Percentiles rank a stretch among this genome's conserved stretches.
phyloP scores from a whole-genome alignment of 37 sponge, comb jelly and placozoan genomes.

The Ephydatia muelleri region DNA sequence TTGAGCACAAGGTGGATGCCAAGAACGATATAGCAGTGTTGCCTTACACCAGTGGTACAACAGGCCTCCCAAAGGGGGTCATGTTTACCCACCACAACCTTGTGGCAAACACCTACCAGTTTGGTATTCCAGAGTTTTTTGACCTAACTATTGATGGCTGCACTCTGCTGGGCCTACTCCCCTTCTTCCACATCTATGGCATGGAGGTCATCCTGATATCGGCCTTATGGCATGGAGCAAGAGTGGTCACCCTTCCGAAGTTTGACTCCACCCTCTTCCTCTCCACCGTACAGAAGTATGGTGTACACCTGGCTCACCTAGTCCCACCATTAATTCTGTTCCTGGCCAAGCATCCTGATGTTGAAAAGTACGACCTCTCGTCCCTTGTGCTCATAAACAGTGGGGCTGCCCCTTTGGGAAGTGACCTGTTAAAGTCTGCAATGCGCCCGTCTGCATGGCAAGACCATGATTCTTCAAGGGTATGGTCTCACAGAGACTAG shows the following conservation, averaged over 20 bases:
- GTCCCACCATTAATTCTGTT: too few relatives aligned
- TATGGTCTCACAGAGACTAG: constrained; percentile 87
- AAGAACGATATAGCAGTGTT: constrained; percentile 62
- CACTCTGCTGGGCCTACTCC: constrained; percentile 51
- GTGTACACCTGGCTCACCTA: too few relatives aligned
- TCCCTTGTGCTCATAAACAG: constrained; percentile 41
- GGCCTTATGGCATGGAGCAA: constrained; percentile 51
- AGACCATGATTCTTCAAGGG: constrained; percentile 45
- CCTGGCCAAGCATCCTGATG: too few relatives aligned
- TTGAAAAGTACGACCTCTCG: constrained; percentile 77
- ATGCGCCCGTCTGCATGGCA: constrained; percentile 25
- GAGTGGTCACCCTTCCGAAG: constrained; percentile 54
- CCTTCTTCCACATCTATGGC: constrained; percentile 86
- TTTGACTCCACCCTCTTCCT: constrained; percentile 77
- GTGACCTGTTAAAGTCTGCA: constrained; percentile 53
- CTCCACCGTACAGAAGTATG: constrained; percentile 46
- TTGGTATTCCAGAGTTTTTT: constrained; percentile 39
- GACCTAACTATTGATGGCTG: not conserved
- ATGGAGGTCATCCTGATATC: constrained; percentile 51
- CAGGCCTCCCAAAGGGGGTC: constrained; percentile 90
- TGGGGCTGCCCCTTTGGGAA: constrained; percentile 88
- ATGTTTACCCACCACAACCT: too few relatives aligned
- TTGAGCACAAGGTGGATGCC: too few relatives aligned
- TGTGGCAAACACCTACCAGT: constrained; percentile 55
- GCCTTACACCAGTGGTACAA: constrained; percentile 93